phyloP scores from a whole-genome alignment of 2,888 invertebrate genomes.

The Pollenia angustigena region DNA sequence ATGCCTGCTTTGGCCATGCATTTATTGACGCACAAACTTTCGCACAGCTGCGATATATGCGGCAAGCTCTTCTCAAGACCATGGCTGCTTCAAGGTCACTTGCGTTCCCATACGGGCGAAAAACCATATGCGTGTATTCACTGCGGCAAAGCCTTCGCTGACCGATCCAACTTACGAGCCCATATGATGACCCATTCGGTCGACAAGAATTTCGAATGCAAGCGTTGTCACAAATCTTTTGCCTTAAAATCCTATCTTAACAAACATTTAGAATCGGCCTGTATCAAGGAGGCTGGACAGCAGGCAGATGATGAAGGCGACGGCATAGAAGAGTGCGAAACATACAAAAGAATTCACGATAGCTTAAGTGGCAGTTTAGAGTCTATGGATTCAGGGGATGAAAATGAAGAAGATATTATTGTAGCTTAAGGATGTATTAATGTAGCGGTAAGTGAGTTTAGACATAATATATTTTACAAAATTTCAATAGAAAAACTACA shows the following conservation, averaged over 20 bases:
- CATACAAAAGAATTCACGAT: conserved; percentile 38
- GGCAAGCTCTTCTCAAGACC: conserved; percentile 97
- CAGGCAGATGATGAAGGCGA: conserved; percentile 61
- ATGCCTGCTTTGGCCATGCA: conserved; percentile 99
- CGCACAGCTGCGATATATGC: conserved; percentile 96
- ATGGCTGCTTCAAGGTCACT: conserved; percentile 95
- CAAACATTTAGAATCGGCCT: conserved; percentile 97
- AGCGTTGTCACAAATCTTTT: conserved; percentile 94
- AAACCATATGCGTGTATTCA: conserved; percentile 97
- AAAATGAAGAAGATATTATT: conserved; percentile 84
- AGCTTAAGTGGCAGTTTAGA: conserved; percentile 79
- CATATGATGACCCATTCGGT: conserved; percentile 98
- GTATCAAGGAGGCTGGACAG: conserved; percentile 86
- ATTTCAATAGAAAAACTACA: conserved; percentile 45
- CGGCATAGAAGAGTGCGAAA: conserved; percentile 37
- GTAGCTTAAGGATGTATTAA: conserved; percentile 79
- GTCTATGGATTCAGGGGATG: conserved; percentile 80
- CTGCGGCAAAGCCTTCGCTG: conserved; percentile 97
- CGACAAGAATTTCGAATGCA: conserved; percentile 95
- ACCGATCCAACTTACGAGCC: conserved; percentile 95
- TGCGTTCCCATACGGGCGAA: conserved; percentile 96
- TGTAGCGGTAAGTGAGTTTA: conserved; percentile 33
- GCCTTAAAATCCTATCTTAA: conserved; percentile 97
- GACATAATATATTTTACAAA: not conserved
- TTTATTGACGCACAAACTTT: conserved; percentile 95